phyloP scores from a whole-genome alignment of 2,113 vertebrate species.

The Phalacrocorax brasilianus region DNA sequence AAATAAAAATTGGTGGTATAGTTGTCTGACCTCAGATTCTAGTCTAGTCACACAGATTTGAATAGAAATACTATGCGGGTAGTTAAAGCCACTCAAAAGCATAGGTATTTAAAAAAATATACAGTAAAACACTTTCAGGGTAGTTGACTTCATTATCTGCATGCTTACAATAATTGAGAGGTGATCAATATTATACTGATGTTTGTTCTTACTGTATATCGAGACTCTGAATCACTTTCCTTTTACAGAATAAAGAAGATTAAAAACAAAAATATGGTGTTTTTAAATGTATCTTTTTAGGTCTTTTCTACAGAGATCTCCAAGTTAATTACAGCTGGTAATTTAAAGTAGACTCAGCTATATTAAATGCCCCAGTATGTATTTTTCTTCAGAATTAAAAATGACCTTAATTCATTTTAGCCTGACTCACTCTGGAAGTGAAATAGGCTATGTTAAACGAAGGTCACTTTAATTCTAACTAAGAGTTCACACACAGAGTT shows the following conservation, averaged over 20 bases:
- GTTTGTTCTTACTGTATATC: background rate
- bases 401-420: conserved; percentile 18
- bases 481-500: background rate
- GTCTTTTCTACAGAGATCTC: conserved; percentile 6
- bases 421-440: background rate
- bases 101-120: background rate
- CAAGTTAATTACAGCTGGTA: conserved; percentile 18
- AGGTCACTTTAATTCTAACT: background rate
- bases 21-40: background rate
- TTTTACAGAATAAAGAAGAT: background rate
- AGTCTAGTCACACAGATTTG: background rate
- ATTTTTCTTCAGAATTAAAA: conserved; percentile 46
- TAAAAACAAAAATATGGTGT: background rate
- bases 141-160: background rate
- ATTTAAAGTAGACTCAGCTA: conserved; percentile 13
- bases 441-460: background rate
- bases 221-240: background rate
- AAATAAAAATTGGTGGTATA: background rate
- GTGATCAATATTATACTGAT: background rate
- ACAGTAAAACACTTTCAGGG: background rate
- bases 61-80: background rate
- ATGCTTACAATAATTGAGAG: background rate
- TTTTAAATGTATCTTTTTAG: background rate
- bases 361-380: background rate
- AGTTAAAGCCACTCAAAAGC: background rate